phyloP scores from a whole-genome alignment of 2,888 invertebrate species.

The Sphecodes monilicornis region DNA sequence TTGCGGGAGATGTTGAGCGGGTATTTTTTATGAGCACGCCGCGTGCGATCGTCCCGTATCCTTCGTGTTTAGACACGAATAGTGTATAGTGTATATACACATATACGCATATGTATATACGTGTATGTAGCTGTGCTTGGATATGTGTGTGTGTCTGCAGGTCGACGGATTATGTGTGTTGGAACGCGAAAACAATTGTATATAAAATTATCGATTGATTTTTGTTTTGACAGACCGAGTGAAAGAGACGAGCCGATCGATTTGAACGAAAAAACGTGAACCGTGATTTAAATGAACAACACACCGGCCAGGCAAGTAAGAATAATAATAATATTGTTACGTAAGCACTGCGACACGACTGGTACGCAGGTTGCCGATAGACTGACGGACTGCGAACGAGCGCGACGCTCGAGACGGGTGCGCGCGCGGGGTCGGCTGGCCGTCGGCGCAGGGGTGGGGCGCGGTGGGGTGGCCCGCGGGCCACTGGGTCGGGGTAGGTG shows the following conservation, averaged over 20 bases:
- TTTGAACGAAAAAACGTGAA: conserved; percentile 54
- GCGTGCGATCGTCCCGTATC: conserved; percentile 29
- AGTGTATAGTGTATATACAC: not conserved
- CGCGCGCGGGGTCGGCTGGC: conserved; percentile 59
- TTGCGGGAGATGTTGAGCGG: conserved; percentile 44
- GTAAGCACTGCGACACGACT: conserved; percentile 83
- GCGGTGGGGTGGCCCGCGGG: conserved; percentile 68
- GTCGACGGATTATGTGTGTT: conserved; percentile 7
- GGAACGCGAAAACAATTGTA: not conserved
- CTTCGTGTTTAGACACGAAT: not conserved
- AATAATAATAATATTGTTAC: conserved; percentile 81
- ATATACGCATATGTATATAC: not conserved
- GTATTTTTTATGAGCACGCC: conserved; percentile 48
- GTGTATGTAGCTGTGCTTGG: not conserved
- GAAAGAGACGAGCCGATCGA: conserved; percentile 34
- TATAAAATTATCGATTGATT: conserved; percentile 4
- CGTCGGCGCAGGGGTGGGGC: conserved; percentile 64
- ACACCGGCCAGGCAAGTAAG: conserved; percentile 71
- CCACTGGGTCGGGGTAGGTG: conserved; percentile 70
- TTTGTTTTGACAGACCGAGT: conserved; percentile 25
- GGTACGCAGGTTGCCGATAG: conserved; percentile 84
- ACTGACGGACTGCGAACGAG: conserved; percentile 78
- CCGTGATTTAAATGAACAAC: conserved; percentile 66
- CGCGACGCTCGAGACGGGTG: conserved; percentile 62
- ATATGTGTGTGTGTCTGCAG: not conserved